Percentiles rank a stretch among this genome's conserved stretches.
These are phyloP conservation scores for Synergus itoensis DNA, from an alignment of 2,888 invertebrate species.

Conservation along the genomic window DNA sequence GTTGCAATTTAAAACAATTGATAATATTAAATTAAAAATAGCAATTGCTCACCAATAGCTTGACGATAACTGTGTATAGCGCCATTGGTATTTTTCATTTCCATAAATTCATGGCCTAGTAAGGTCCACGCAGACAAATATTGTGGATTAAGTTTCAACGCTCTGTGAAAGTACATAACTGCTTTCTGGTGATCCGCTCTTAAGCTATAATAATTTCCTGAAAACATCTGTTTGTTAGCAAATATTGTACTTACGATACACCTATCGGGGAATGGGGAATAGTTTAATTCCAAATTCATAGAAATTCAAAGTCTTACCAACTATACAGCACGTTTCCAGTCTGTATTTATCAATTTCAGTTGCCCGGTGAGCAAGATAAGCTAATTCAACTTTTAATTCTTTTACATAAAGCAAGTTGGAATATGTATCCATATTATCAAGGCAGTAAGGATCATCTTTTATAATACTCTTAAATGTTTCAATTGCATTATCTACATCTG, in stretches of 20 bases:
- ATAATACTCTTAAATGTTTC: slow-evolving; percentile 90
- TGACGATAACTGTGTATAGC: slow-evolving; percentile 99
- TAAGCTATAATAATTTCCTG: slow-evolving; percentile 98
- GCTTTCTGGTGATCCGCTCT: slow-evolving; percentile 98
- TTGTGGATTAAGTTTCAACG: slow-evolving; percentile 94
- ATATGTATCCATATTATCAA: slow-evolving; percentile 98
- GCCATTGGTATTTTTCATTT: slow-evolving; percentile 98
- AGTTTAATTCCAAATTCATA: slow-evolving; percentile 27
- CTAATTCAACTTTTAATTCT: slow-evolving; percentile 94
- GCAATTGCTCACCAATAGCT: slow-evolving; percentile 87
- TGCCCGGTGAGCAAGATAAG: slow-evolving; percentile 95
- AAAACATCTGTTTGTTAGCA: slow-evolving; percentile 12
- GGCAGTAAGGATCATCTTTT: slow-evolving; percentile 92
- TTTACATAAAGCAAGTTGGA: slow-evolving; percentile 97
- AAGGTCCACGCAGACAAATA: slow-evolving; percentile 98
- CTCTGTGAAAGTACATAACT: slow-evolving; percentile 97
- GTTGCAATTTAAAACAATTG: too few relatives aligned
- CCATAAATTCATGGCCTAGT: slow-evolving; percentile 99
- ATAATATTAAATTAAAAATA: slow-evolving; percentile 23
- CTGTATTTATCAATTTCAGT: slow-evolving; percentile 97
- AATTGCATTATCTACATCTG: slow-evolving; percentile 94
- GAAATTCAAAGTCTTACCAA: slow-evolving; percentile 82
- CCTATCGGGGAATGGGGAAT: background rate
- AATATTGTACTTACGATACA: slow-evolving; percentile 28
- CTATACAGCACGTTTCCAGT: slow-evolving; percentile 98